A percentile compares a stretch with the other conserved stretches of the same genome.
These are phyloP conservation scores for Phyllostomus hastatus DNA, from an alignment of 2,113 vertebrate species.

Conservation along the genomic window DNA sequence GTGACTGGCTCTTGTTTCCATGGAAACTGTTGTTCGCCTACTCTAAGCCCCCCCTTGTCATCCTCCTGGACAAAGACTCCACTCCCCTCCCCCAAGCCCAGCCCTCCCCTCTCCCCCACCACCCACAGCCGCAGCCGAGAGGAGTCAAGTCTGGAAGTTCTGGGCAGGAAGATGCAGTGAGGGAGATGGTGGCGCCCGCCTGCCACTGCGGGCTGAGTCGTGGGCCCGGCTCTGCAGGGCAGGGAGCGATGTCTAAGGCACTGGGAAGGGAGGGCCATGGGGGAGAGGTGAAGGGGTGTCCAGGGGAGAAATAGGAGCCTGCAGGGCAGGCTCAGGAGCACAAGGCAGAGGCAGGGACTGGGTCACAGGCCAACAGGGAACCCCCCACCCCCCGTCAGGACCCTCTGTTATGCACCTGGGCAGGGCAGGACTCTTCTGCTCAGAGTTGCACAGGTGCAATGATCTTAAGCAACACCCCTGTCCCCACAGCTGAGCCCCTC, in stretches of 20 bases:
- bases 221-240: background rate
- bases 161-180: background rate
- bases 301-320: background rate
- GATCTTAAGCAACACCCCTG: background rate
- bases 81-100: background rate
- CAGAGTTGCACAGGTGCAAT: background rate
- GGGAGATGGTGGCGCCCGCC: background rate
- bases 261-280: background rate
- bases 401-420: background rate
- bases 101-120: background rate
- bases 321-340: background rate
- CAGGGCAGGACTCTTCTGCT: background rate
- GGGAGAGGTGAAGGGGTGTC: background rate
- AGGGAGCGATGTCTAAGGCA: background rate
- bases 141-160: slow-evolving; percentile 65
- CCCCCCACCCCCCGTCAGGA: background rate
- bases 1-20: slow-evolving; percentile 73
- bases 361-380: background rate
- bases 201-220: background rate
- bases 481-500: background rate
- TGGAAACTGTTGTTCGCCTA: slow-evolving; percentile 73
- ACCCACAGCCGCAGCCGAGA: slow-evolving; percentile 29
- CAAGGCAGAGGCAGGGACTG: background rate
- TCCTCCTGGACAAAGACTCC: slow-evolving; percentile 77
- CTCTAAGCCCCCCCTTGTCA: slow-evolving; percentile 46